A percentile compares a stretch with the other conserved stretches of the same genome.
These are phyloP conservation scores for Sinella curviseta DNA, from an alignment of 1,140 invertebrate genomes.

Conservation along the genomic window DNA sequence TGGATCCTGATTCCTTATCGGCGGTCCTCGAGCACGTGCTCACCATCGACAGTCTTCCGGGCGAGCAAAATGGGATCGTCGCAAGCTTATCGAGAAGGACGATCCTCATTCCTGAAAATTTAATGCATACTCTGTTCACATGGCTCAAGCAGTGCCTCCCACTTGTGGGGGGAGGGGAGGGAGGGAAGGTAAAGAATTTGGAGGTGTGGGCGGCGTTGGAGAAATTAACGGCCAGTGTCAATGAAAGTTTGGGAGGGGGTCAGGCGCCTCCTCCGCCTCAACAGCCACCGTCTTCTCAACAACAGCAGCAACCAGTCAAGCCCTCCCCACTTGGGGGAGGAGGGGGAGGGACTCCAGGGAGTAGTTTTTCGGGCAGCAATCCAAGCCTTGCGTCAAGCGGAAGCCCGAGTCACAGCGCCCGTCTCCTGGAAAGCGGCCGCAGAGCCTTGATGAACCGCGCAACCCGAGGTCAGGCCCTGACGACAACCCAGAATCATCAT, in stretches of 20 bases:
- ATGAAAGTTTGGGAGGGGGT: slow-evolving; percentile 25
- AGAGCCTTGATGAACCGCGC: slow-evolving; percentile 35
- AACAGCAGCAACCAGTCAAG: neutral
- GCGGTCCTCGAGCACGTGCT: slow-evolving; percentile 45
- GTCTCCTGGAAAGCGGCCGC: slow-evolving; percentile 39
- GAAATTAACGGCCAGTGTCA: slow-evolving; percentile 28
- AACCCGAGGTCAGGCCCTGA: neutral
- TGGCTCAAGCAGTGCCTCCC: slow-evolving; percentile 47
- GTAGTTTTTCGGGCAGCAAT: slow-evolving; percentile 25
- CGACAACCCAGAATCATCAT: neutral
- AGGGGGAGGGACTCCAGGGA: slow-evolving; percentile 6
- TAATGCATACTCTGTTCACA: slow-evolving; percentile 37
- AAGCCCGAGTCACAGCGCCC: slow-evolving; percentile 40
- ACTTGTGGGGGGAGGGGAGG: slow-evolving; percentile 40
- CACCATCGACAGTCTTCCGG: slow-evolving; percentile 42
- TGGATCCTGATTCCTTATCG: slow-evolving; percentile 40
- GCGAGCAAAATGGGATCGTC: slow-evolving; percentile 38
- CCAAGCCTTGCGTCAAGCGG: slow-evolving; percentile 25
- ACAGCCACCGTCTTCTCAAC: neutral
- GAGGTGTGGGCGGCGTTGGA: slow-evolving; percentile 45
- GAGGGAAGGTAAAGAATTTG: slow-evolving; percentile 44
- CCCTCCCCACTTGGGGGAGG: neutral
- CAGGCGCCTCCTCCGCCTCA: neutral
- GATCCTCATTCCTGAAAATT: slow-evolving; percentile 47
- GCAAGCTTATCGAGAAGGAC: slow-evolving; percentile 36